Evolutionary conservation across 1,140 invertebrate species (phyloP).

Genomic region (Penaeus vannamei): DNA sequence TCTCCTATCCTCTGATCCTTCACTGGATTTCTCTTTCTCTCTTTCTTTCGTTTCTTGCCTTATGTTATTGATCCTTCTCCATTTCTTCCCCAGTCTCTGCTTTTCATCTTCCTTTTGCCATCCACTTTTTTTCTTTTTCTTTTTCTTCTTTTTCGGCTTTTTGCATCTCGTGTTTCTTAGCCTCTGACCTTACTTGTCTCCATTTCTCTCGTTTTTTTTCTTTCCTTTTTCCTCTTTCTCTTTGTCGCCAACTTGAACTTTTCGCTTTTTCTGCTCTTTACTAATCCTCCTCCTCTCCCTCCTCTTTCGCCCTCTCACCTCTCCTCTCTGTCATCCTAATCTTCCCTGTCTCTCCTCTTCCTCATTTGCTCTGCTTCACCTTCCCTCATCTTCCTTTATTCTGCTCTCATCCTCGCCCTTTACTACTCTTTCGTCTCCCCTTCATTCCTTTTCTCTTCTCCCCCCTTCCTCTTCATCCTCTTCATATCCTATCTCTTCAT

Average conservation of each 20-base stretch:
- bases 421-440: background rate
- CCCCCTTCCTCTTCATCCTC: background rate
- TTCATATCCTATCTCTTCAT: background rate
- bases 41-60: too few relatives aligned
- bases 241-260: constrained; percentile 9
- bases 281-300: too few relatives aligned
- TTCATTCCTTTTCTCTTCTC: background rate
- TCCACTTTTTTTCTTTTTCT: background rate
- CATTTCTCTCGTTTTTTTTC: background rate
- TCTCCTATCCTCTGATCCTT: too few relatives aligned
- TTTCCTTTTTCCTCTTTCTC: background rate
- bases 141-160: background rate
- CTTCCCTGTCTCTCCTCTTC: background rate
- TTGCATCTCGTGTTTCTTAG: background rate
- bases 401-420: too few relatives aligned
- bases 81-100: too few relatives aligned
- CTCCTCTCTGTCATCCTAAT: too few relatives aligned
- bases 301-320: too few relatives aligned
- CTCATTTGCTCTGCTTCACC: background rate
- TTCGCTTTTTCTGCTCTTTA: background rate
- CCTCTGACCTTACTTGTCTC: background rate
- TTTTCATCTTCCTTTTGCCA: background rate
- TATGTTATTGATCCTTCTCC: background rate
- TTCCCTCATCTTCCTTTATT: too few relatives aligned
- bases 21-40: too few relatives aligned